Percentiles rank a stretch among this genome's conserved stretches.
Evolutionary conservation across 1,140 invertebrate species (phyloP).

Genomic region (Zaprionus davidi): DNA sequence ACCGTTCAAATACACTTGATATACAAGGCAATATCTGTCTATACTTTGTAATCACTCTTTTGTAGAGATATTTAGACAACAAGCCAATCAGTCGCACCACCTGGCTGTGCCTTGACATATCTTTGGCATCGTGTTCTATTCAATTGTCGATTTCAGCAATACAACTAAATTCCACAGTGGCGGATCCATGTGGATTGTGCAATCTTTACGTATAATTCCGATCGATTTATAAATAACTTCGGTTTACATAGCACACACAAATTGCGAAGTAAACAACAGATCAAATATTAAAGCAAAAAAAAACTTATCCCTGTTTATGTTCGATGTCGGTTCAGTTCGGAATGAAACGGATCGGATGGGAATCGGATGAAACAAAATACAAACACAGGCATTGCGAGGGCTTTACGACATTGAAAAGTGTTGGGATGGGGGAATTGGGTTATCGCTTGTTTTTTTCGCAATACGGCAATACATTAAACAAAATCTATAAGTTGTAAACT

Average conservation of each 20-base stretch:
- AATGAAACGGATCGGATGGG: neutral
- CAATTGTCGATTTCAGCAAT: constrained; percentile 24
- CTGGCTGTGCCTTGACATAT: constrained; percentile 36
- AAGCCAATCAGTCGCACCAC: constrained; percentile 18
- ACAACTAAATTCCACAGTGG: constrained; percentile 14
- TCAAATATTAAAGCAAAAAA: constrained; percentile 44
- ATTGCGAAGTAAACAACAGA: constrained; percentile 58
- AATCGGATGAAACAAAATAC: constrained; percentile 40
- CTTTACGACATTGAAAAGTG: constrained; percentile 49
- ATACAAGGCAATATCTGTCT: constrained; percentile 19
- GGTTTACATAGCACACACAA: constrained; percentile 57
- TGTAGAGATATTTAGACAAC: constrained; percentile 22
- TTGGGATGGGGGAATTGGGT: constrained; percentile 38
- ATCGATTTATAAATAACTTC: constrained; percentile 59
- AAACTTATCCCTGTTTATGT: constrained; percentile 40
- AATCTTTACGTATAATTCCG: constrained; percentile 47
- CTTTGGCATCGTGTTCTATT: constrained; percentile 28
- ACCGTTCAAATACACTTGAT: neutral
- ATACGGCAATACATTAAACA: constrained; percentile 34
- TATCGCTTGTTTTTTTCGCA: constrained; percentile 46
- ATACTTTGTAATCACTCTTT: constrained; percentile 27
- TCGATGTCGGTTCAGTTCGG: neutral
- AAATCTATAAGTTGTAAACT: constrained; percentile 44
- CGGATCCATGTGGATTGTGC: constrained; percentile 35
- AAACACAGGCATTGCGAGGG: constrained; percentile 6